Percentiles rank a stretch among this genome's conserved stretches.
Evolutionary conservation across 2,888 invertebrate species (phyloP).

Genomic region (Tetragonisca angustula): DNA sequence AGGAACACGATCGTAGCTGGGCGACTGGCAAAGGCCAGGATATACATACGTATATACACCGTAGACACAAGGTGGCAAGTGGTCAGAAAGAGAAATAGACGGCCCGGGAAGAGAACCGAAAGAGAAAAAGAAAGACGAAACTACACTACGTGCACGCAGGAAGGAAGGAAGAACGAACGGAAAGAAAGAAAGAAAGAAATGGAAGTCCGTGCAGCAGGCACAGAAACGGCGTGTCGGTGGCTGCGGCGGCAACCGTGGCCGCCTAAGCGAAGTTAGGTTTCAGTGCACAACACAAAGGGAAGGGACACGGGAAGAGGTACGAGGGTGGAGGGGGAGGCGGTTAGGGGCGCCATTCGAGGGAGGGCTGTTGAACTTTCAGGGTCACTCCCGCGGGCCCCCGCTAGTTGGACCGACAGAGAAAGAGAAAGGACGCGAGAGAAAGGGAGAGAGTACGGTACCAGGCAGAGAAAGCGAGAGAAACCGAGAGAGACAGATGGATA

Average conservation of each 20-base stretch:
- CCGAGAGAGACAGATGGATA: background rate
- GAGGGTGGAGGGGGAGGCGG: constrained; percentile 37
- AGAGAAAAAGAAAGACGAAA: background rate
- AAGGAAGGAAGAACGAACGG: background rate
- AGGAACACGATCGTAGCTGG: constrained; percentile 32
- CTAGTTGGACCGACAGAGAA: constrained; percentile 52
- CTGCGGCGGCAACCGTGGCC: constrained; percentile 55
- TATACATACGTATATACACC: constrained; percentile 15
- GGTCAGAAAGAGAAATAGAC: constrained; percentile 4
- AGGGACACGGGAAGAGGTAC: constrained; percentile 74
- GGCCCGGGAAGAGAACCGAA: background rate
- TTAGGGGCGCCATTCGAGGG: constrained; percentile 71
- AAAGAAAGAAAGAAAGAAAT: constrained; percentile 27
- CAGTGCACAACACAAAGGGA: constrained; percentile 83
- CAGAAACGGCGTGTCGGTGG: constrained; percentile 53
- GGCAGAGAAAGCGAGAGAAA: constrained; percentile 19
- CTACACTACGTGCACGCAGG: background rate
- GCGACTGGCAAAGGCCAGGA: constrained; percentile 21
- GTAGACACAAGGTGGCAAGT: constrained; percentile 9
- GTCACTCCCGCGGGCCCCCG: constrained; percentile 77
- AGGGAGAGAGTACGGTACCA: background rate
- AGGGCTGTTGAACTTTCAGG: constrained; percentile 81
- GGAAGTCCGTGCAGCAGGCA: constrained; percentile 29
- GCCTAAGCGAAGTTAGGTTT: constrained; percentile 76
- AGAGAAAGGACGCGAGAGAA: constrained; percentile 39